A percentile compares a stretch with the other conserved stretches of the same genome.
Conservation (phyloP, 1,140 invertebrate species). For the Pseudobourletiella spinata region DNA sequence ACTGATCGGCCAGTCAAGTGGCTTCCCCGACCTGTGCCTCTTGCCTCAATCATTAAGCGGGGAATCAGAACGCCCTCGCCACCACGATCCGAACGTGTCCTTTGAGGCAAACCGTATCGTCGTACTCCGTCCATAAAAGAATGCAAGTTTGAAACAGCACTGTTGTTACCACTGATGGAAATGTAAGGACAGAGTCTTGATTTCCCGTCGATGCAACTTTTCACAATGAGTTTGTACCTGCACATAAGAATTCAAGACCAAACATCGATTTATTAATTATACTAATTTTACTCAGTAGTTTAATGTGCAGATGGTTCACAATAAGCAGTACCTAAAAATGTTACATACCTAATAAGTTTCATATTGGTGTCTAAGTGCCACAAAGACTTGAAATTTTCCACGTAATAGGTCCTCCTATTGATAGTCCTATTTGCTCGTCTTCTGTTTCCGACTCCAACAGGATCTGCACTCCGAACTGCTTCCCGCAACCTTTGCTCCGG, state of each 20-base stretch:
- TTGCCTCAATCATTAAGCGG: constrained; percentile 17
- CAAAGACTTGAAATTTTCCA: neutral
- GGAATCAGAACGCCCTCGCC: constrained; percentile 20
- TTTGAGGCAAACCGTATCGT: too few relatives aligned
- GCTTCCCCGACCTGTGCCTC: constrained; percentile 18
- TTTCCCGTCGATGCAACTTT: constrained; percentile 19
- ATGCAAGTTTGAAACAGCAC: neutral
- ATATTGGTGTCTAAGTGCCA: constrained; percentile 8
- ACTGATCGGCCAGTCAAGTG: constrained; percentile 26
- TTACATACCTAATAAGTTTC: neutral
- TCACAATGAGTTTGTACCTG: constrained; percentile 15
- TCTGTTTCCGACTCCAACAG: neutral
- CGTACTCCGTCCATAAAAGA: constrained; percentile 8
- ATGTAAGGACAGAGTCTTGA: constrained; percentile 3
- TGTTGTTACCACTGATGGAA: constrained; percentile 2
- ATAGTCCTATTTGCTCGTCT: neutral
- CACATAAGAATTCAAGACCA: neutral
- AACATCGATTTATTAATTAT: too few relatives aligned
- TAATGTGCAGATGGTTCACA: too few relatives aligned
- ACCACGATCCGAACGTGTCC: constrained; percentile 28
- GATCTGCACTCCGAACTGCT: neutral
- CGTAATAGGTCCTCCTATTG: neutral
- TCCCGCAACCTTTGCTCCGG: neutral
- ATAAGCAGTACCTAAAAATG: too few relatives aligned
- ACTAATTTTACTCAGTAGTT: neutral